Percentiles rank a stretch among this genome's conserved stretches.
These are phyloP conservation scores for Micrastur ruficollis DNA, from an alignment of 2,797 vertebrate species.

Conservation along the genomic window DNA sequence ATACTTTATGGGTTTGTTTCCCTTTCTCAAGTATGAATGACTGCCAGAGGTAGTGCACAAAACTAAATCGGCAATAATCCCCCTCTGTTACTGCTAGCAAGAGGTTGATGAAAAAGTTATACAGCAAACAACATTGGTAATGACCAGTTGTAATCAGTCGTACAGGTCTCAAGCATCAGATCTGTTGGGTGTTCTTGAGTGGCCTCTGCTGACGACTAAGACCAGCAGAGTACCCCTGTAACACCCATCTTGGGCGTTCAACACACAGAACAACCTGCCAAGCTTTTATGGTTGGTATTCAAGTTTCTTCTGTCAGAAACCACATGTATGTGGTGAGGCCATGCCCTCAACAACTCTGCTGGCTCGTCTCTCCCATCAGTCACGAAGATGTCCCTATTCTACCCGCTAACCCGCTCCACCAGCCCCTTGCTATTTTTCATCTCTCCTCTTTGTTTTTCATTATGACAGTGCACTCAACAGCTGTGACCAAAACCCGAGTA, in stretches of 20 bases:
- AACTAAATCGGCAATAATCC: neutral
- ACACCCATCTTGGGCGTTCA: fast-evolving
- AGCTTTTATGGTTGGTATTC: neutral
- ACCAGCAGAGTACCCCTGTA: neutral
- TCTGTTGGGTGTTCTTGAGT: neutral
- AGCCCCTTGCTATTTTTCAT: neutral
- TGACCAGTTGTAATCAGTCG: neutral
- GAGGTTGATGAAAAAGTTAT: neutral
- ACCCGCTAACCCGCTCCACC: neutral
- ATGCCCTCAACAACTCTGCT: neutral
- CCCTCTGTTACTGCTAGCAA: neutral
- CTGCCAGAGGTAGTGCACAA: neutral
- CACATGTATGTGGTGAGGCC: neutral
- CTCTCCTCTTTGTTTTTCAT: neutral
- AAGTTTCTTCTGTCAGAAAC: neutral
- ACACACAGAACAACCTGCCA: neutral
- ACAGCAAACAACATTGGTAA: neutral
- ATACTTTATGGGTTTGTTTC: neutral
- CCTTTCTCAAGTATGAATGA: neutral
- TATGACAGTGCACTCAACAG: neutral
- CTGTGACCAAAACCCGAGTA: neutral
- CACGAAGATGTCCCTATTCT: neutral
- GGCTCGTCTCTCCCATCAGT: neutral
- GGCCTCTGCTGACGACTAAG: neutral
- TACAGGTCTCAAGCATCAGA: neutral